These are phyloP conservation scores for Lytechinus pictus DNA, from an alignment of 35 echinoderm and acorn worm genomes.

Conservation along the genomic window DNA sequence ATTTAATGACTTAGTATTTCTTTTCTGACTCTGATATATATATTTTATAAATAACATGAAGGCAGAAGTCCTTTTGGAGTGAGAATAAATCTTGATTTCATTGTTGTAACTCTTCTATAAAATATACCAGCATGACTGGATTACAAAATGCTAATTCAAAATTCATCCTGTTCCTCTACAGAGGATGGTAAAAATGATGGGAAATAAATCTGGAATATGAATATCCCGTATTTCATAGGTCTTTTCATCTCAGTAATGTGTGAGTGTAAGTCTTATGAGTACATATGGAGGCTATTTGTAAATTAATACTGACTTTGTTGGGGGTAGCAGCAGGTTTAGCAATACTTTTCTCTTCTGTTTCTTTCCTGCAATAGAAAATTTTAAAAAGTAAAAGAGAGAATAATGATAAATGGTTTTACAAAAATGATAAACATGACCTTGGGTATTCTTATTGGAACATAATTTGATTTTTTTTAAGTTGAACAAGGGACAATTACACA, in stretches of 20 bases:
- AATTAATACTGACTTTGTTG: slow-evolving; percentile 72
- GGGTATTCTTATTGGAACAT: too few relatives aligned
- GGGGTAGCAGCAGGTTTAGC: slow-evolving; percentile 1
- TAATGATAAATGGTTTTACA: neutral
- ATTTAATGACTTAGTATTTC: too few relatives aligned
- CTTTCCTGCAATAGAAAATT: slow-evolving; percentile 53
- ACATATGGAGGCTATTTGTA: neutral
- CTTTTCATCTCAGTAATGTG: neutral
- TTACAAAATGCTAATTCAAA: too few relatives aligned
- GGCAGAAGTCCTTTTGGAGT: too few relatives aligned
- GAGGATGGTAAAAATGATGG: neutral
- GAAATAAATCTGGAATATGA: neutral
- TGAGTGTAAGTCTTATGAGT: neutral
- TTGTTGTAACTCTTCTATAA: too few relatives aligned
- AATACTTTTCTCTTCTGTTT: slow-evolving; percentile 18
- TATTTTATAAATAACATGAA: too few relatives aligned
- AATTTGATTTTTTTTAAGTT: too few relatives aligned
- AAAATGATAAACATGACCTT: too few relatives aligned
- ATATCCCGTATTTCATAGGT: neutral
- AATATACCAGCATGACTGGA: too few relatives aligned
- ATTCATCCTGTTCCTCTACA: neutral
- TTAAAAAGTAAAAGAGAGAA: neutral
- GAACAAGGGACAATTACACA: too few relatives aligned
- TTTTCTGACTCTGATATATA: too few relatives aligned
- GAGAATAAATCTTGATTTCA: too few relatives aligned